Evolutionary conservation across 2,113 vertebrate species (phyloP), one percentile per base, ranked within the genome.

Genomic region (Hassar affinis): DNA sequence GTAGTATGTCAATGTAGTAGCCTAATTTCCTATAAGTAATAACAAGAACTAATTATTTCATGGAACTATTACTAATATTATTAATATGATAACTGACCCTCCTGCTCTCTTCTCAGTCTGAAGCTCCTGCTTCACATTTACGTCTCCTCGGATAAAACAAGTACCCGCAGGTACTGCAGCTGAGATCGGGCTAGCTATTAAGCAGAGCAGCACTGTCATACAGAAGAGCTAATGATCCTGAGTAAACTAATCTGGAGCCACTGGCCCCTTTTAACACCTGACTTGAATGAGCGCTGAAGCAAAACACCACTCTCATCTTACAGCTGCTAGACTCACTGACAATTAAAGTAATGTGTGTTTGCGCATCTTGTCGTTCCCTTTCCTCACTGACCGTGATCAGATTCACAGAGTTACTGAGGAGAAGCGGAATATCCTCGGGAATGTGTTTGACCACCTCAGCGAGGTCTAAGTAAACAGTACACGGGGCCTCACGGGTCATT

Each of bases 261-360:
- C 61, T 51, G 56, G 78, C 78, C 78, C 45, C 27, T 49, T 62
- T 79, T 79, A 79, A 47, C 57, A 62, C 59, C 56, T 49, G 59
- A 79, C 78, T 66, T 15, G 27, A 80, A 33, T 51, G 61, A 35
- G 78, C 12, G 20, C 20, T 52, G 61, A 51, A 25, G 47, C 78
- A 35, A 66, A 68, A 35, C 45, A 35, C 61, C 11, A 7, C 45
- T 80, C 45, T 66, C 45, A 9, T 47, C n/a, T 80, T 52, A 52
- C 49, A 52, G 4, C 61, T 35, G 51, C 51, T 38, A 33, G 4
- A 14, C 51, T 56, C 74, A 20, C 49, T 11, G 30, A 22, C 51
- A 12, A 30, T 38, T 25, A 35, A 6, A 38, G 30, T 1, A 14
- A 51, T 14, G 49, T 51, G 10, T 51, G 12, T 30, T 30, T 75